Evolutionary conservation across 2,888 invertebrate genomes (phyloP).

Genomic region (Elgonia sp.): DNA sequence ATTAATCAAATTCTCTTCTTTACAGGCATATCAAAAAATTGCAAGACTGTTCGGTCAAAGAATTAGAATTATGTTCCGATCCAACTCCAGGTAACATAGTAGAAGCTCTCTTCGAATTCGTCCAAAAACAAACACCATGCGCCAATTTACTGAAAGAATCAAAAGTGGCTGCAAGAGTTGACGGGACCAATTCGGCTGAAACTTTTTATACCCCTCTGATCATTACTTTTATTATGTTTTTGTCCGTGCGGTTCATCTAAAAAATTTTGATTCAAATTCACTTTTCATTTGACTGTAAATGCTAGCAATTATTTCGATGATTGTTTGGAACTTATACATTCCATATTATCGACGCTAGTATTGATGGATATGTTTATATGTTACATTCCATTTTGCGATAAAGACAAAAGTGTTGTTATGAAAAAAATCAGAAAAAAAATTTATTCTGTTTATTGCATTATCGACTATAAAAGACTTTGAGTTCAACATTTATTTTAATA

Average conservation of each 20-base stretch:
- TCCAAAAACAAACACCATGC: slow-evolving; percentile 91
- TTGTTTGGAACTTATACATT: no score
- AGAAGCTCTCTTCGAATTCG: slow-evolving; percentile 92
- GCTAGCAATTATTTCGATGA: no score
- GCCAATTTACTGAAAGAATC: slow-evolving; percentile 50
- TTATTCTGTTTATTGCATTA: no score
- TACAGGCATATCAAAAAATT: slow-evolving; percentile 88
- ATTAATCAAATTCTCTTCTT: slow-evolving; percentile 11
- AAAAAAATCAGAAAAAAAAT: no score
- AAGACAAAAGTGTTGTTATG: no score
- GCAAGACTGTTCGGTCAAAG: slow-evolving; percentile 89
- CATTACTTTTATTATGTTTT: slow-evolving; percentile 4
- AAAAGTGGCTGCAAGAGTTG: slow-evolving; percentile 20
- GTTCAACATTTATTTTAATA: no score
- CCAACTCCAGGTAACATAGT: slow-evolving; percentile 94
- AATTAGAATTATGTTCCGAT: slow-evolving; percentile 90
- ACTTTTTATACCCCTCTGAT: neutral
- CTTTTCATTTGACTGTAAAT: no score
- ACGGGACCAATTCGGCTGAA: slow-evolving; percentile 17
- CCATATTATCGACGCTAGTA: no score
- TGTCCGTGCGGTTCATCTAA: neutral
- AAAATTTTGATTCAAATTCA: neutral
- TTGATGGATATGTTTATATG: no score
- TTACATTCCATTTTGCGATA: no score
- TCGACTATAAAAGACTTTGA: no score